Evolutionary conservation across 1,140 invertebrate species (phyloP).

Genomic region (Amphibalanus amphitrite): DNA sequence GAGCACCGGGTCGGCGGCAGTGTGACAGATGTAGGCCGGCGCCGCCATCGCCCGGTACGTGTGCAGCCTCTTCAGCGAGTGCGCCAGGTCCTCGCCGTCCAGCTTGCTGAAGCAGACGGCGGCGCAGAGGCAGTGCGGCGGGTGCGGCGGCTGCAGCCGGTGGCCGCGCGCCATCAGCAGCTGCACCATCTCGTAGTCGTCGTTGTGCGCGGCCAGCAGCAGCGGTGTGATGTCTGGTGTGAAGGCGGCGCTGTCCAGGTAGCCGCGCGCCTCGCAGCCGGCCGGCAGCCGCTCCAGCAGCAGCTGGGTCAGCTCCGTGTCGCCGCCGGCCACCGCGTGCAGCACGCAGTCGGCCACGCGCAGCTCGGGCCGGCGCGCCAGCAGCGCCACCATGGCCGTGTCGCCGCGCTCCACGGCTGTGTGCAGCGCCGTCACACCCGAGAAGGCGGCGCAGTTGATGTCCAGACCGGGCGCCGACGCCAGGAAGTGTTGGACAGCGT

Average conservation of each 20-base stretch:
- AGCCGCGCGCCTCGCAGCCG: background rate
- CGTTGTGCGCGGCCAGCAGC: background rate
- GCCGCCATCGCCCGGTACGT: background rate
- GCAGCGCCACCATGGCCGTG: background rate
- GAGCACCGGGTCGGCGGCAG: background rate
- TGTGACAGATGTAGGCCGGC: constrained; percentile 6
- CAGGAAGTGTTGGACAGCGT: background rate
- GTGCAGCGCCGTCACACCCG: background rate
- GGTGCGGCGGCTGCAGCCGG: background rate
- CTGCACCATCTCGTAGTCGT: background rate
- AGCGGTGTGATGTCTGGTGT: background rate
- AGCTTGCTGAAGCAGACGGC: background rate
- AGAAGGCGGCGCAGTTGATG: background rate
- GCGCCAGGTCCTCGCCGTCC: background rate
- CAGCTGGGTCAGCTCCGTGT: background rate
- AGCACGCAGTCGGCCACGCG: constrained; percentile 41
- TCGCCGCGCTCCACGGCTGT: background rate
- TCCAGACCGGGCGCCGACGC: background rate
- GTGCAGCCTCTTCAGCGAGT: background rate
- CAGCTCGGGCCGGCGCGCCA: background rate
- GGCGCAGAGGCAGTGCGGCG: background rate
- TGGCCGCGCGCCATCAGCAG: background rate
- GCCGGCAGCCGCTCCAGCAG: background rate
- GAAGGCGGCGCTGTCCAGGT: background rate
- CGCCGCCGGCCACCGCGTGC: constrained; percentile 21